Percentiles rank a stretch among this genome's conserved stretches.
phyloP scores from a whole-genome alignment of 2,888 invertebrate genomes.

The Dromius quadrimaculatus region DNA sequence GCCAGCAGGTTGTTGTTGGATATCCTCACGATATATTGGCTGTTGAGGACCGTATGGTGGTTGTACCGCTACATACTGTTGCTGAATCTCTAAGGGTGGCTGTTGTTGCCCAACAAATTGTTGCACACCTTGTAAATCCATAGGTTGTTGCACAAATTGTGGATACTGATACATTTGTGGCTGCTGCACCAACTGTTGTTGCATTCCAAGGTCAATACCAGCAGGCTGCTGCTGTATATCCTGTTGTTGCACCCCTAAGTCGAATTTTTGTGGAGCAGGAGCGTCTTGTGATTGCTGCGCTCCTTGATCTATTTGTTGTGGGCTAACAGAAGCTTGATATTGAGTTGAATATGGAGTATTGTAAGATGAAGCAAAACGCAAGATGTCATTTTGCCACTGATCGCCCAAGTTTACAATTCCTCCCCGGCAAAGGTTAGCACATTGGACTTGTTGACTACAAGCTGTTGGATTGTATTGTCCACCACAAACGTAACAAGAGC shows the following conservation, averaged over 20 bases:
- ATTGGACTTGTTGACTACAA: conserved; percentile 12
- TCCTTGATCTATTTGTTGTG: background rate
- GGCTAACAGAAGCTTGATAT: background rate
- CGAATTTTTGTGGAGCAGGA: conserved; percentile 63
- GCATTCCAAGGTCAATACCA: background rate
- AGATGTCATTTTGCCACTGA: background rate
- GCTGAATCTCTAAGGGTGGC: background rate
- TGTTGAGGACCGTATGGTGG: conserved; percentile 1
- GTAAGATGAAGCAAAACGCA: conserved; percentile 12
- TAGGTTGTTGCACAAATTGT: conserved; percentile 6
- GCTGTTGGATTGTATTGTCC: conserved; percentile 47
- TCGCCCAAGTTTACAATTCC: conserved; percentile 4
- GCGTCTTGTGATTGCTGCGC: conserved; percentile 58
- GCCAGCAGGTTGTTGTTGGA: background rate
- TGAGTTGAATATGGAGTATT: background rate
- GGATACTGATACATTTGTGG: background rate
- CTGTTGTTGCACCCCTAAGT: conserved; percentile 62
- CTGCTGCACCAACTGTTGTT: background rate
- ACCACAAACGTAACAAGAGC: conserved; percentile 53
- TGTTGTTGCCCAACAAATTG: background rate
- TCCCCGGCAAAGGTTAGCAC: conserved; percentile 15
- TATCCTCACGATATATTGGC: background rate
- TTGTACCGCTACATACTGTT: background rate
- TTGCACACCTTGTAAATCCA: conserved; percentile 1
- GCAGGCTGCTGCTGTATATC: background rate